Percentiles rank a stretch among this genome's conserved stretches.
These are phyloP conservation scores for Enteromius viviparus DNA, from an alignment of 2,797 vertebrate genomes.

Conservation along the genomic window DNA sequence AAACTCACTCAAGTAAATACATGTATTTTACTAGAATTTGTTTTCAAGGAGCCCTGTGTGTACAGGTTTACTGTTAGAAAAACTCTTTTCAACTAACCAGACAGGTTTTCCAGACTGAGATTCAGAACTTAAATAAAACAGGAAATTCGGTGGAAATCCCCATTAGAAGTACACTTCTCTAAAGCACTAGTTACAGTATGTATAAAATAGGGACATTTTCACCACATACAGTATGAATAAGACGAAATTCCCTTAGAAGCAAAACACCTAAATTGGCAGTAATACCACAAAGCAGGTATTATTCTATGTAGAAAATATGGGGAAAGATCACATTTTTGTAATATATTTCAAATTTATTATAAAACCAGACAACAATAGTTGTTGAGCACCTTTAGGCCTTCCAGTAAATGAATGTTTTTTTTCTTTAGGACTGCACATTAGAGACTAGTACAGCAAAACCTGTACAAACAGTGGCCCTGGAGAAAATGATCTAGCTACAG, in stretches of 20 bases:
- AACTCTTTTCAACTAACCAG: not conserved
- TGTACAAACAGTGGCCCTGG: conserved; percentile 14
- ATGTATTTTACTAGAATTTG: conserved; percentile 1
- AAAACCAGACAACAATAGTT: not conserved
- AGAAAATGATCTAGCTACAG: not conserved
- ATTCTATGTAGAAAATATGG: not conserved
- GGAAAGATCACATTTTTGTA: not conserved
- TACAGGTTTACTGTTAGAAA: conserved; percentile 1
- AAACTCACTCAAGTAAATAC: not conserved
- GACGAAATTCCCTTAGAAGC: not conserved
- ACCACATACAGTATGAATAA: not conserved
- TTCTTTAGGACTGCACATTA: not conserved
- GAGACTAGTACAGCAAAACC: not conserved
- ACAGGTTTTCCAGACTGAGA: not conserved
- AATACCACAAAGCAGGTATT: not conserved
- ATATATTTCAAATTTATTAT: not conserved
- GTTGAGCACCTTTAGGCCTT: not conserved
- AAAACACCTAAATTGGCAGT: not conserved
- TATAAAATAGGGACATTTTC: not conserved
- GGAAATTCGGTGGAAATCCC: conserved; percentile 7
- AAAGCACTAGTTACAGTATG: not conserved
- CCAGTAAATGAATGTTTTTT: not conserved
- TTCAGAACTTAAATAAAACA: not conserved
- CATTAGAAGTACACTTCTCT: not conserved
- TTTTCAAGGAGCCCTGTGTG: conserved; percentile 19